Evolutionary conservation across 2,888 invertebrate species (phyloP).

Genomic region (Leucania comma): DNA sequence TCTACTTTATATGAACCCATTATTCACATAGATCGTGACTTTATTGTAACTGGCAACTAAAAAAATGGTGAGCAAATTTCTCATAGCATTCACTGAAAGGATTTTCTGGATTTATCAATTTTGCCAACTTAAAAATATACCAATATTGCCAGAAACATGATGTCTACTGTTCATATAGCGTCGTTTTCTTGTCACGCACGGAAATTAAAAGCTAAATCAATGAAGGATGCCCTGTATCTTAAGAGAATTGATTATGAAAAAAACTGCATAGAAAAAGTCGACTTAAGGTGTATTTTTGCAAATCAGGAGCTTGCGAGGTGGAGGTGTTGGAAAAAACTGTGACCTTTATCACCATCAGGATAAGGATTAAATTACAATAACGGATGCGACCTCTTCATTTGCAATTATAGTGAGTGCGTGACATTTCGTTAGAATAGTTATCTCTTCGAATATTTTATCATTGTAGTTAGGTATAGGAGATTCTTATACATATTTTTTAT

Average conservation of each 20-base stretch:
- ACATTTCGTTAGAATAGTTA: neutral
- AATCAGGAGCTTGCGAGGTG: neutral
- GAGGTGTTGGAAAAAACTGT: neutral
- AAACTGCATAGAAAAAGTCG: neutral
- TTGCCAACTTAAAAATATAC: too few species aligned
- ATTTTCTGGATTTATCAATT: neutral
- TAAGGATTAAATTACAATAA: constrained; percentile 5
- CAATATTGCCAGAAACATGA: neutral
- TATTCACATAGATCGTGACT: neutral
- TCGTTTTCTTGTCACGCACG: constrained; percentile 1
- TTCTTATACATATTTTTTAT: constrained; percentile 45
- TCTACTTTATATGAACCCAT: neutral
- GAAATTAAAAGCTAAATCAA: neutral
- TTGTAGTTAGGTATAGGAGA: constrained; percentile 14
- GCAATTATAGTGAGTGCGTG: constrained; percentile 16
- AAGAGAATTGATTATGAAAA: neutral
- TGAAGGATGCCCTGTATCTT: neutral
- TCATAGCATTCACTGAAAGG: neutral
- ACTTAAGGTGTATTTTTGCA: neutral
- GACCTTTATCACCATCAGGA: neutral
- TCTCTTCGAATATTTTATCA: constrained; percentile 41
- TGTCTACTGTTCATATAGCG: constrained; percentile 21
- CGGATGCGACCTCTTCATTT: neutral
- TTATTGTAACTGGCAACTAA: neutral
- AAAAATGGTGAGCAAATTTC: neutral